phyloP scores from a whole-genome alignment of 2,888 invertebrate species.

The Metallyticus violacea region DNA sequence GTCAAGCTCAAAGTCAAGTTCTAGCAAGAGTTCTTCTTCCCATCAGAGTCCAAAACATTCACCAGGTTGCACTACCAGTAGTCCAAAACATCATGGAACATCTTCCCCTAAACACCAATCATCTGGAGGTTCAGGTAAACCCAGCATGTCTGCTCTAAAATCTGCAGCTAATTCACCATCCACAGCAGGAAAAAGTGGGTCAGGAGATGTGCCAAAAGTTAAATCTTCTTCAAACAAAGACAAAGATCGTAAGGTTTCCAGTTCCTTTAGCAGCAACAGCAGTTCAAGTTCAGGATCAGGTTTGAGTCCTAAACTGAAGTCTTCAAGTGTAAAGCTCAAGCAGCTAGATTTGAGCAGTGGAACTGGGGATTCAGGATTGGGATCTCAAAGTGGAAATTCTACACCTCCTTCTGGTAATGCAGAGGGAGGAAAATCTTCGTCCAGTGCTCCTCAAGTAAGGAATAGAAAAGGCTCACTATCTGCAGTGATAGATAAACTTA shows the following conservation, averaged over 20 bases:
- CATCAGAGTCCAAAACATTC: constrained; percentile 68
- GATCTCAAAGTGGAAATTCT: constrained; percentile 42
- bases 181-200: constrained; percentile 22
- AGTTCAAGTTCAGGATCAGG: constrained; percentile 46
- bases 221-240: constrained; percentile 43
- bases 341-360: constrained; percentile 52
- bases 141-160: constrained; percentile 84
- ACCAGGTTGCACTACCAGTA: constrained; percentile 56
- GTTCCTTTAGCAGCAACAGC: constrained; percentile 31
- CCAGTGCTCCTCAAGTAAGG: constrained; percentile 56
- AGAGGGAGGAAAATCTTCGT: constrained; percentile 59
- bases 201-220: constrained; percentile 22
- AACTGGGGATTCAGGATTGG: constrained; percentile 30
- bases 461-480: constrained; percentile 74
- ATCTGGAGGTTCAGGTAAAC: constrained; percentile 73
- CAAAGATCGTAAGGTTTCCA: constrained; percentile 54
- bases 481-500: constrained; percentile 83
- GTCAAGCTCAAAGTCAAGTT: constrained; percentile 18
- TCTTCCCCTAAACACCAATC: constrained; percentile 76
- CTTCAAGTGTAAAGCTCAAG: constrained; percentile 63
- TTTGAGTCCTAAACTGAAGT: constrained; percentile 66
- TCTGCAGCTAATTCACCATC: constrained; percentile 58
- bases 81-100: constrained; percentile 75
- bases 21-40: constrained; percentile 22
- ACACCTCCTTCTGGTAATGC: constrained; percentile 55